phyloP scores from a whole-genome alignment of 2,113 vertebrate genomes.

The Platycercus adscitus region DNA sequence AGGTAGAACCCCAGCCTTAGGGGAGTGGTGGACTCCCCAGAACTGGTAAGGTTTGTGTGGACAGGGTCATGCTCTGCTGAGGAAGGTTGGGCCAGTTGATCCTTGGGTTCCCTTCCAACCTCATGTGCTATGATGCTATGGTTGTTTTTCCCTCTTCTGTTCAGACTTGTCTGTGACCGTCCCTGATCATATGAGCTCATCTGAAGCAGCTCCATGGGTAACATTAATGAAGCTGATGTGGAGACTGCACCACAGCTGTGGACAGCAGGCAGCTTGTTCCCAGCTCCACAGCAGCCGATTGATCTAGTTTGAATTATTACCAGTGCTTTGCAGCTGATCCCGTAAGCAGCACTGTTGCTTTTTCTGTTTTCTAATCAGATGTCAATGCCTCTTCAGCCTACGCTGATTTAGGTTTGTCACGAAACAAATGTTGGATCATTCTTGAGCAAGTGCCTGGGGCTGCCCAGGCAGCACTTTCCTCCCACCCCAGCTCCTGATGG shows the following conservation, averaged over 20 bases:
- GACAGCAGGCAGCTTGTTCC: neutral
- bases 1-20: neutral
- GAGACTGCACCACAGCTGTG: neutral
- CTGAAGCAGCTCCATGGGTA: neutral
- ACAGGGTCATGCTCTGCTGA: neutral
- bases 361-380: neutral
- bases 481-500: rapidly evolving
- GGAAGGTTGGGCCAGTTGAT: neutral
- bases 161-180: neutral
- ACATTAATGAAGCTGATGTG: neutral
- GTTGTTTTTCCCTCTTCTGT: neutral
- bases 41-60: neutral
- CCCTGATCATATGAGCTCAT: neutral
- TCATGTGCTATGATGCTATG: neutral
- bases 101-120: neutral
- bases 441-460: neutral
- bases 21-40: neutral
- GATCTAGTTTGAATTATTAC: neutral
- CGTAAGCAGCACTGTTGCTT: neutral
- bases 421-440: neutral
- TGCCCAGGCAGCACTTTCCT: neutral
- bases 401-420: neutral
- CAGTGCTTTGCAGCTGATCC: neutral
- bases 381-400: neutral
- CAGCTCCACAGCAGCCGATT: neutral